Conservation (phyloP, 2,113 vertebrate genomes). For the Pampusana beccarii region DNA sequence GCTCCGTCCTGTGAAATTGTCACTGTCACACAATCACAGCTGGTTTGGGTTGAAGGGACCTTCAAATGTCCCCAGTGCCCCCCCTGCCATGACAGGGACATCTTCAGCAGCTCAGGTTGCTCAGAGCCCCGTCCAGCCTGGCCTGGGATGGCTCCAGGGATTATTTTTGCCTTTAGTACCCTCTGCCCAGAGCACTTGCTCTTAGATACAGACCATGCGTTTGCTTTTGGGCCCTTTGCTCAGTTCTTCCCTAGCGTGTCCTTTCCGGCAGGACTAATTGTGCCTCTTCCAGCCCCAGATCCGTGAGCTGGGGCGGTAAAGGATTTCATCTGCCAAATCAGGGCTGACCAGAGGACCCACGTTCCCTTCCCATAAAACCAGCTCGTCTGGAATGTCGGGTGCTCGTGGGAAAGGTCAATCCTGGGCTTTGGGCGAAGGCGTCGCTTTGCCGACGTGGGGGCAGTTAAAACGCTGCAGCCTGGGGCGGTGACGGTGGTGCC, state of each 20-base stretch:
- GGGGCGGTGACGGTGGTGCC: accelerated
- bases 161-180: background rate
- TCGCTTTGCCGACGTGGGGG: background rate
- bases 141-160: too few relatives aligned
- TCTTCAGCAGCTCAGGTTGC: too few relatives aligned
- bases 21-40: too few relatives aligned
- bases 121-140: too few relatives aligned
- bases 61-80: too few relatives aligned
- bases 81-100: too few relatives aligned
- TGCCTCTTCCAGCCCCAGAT: background rate
- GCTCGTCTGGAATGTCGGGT: accelerated
- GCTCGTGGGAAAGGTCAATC: accelerated
- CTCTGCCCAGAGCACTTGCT: background rate
- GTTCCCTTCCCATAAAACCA: background rate
- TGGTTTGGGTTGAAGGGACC: too few relatives aligned
- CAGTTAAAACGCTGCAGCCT: accelerated
- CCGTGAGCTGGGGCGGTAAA: background rate
- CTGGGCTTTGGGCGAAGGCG: background rate
- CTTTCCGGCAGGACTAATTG: background rate
- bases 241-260: background rate
- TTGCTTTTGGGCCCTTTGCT: background rate
- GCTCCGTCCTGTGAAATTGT: accelerated
- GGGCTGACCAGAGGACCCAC: background rate
- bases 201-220: background rate
- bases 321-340: background rate